Conservation (phyloP, 92 coral and sea anemone genomes). For the Parazoanthus atlanticus region DNA sequence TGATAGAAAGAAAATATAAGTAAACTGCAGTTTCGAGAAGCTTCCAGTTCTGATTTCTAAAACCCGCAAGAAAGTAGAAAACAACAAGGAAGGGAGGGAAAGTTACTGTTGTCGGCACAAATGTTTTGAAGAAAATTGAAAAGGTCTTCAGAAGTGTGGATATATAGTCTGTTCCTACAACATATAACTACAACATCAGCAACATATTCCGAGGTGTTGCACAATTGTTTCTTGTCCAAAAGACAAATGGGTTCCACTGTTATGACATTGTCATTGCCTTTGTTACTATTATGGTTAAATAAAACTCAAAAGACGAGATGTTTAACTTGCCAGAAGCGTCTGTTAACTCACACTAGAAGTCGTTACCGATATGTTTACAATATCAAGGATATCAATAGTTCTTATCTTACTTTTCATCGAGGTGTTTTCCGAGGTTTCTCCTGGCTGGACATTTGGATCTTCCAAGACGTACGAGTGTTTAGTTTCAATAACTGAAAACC, state of each 20-base stretch:
- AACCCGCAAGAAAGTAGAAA: not conserved
- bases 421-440: conserved; percentile 45
- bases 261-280: not conserved
- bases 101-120: not conserved
- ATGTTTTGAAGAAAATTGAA: not conserved
- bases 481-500: conserved; percentile 77
- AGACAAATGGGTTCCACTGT: not conserved
- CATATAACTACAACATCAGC: not conserved
- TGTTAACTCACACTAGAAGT: not conserved
- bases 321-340: not conserved
- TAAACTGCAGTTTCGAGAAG: no score
- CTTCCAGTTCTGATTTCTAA: no score
- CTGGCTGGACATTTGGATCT: conserved; percentile 76
- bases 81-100: not conserved
- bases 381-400: not conserved
- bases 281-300: not conserved
- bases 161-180: not conserved
- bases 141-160: not conserved
- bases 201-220: not conserved
- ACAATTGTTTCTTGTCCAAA: not conserved
- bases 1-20: not conserved
- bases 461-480: conserved; percentile 91
- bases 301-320: not conserved
- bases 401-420: conserved; percentile 53
- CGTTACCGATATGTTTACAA: not conserved